Evolutionary conservation across 2,797 vertebrate species (phyloP), one percentile per base, ranked within the genome.

Genomic region (Microchirus variegatus): DNA sequence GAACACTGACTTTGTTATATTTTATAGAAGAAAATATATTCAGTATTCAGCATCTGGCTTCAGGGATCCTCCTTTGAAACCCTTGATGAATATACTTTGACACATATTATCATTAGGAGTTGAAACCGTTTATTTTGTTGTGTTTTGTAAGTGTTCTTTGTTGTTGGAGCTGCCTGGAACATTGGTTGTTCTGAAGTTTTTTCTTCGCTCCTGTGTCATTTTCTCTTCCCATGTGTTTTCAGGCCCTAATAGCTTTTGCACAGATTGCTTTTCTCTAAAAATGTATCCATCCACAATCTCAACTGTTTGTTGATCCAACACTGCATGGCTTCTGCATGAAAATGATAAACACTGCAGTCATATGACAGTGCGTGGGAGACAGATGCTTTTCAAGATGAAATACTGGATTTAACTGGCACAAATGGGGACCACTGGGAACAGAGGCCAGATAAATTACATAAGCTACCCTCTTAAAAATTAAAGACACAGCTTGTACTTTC

Each of bases 381-480:
- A 81, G 75, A 87, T 86, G 84, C 80, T 86, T 80, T 88, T 87
- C 65, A 83, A 84, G 83, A 89, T 83, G 78, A 77, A 84, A 84
- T 66, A 74, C 85, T 81, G 76, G 74, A 84, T 91, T 89, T 78
- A 85, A 73, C 68, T 59, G 63, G 40, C 13, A 31, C 75, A 55
- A 78, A 78, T 64, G 62, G 37, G 65, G 50, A 66, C 69, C 73
- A 22, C 54, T 58, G 56, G 53, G 38, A 72, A 67, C 50, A 62
- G 31, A 37, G 49, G 63, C 15, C 22, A 35, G 43, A 59, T 63
- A 64, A 70, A 37, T 49, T 45, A 49, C 52, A 53, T 17, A 6
- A 55, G 14, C 7, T 46, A 47, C 7, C 18, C 10, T 65, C 14
- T 57, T 22, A 47, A 43, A 70, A 43, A 70, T 53, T 3, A 42